Base-by-base conservation (phyloP, 2,113 vertebrate genomes). In the Eurypyga helias region DNA sequence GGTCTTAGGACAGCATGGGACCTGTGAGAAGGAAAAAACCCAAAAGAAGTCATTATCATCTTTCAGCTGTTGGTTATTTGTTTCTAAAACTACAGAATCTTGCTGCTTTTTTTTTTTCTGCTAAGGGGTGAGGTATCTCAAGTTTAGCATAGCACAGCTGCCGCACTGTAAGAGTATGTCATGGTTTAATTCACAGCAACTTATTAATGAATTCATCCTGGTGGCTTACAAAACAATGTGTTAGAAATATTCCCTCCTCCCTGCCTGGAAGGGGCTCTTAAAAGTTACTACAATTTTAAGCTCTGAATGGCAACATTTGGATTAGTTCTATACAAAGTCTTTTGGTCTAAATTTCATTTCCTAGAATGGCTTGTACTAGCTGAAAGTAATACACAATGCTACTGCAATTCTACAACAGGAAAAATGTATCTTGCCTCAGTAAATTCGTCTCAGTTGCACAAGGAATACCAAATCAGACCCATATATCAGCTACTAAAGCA, bases 121-220 rank as follows among this genome's bases (percentile, higher is more conserved):
- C 23, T 28, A 19, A 83, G 10, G 8, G 14, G 5, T 36, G 48
- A 73, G 18, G 10, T 49, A 57, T 46, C 36, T 72, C 43, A 64
- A 36, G 17, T 52, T 93, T 46, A 64, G 13, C 6, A 10, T 9
- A 36, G 15, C 82, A 62, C 7, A 78, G 29, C 13, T 25, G 9
- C 29, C 18, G 25, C 1, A 0, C 12, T 25, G 15, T 28, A 67
- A 67, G 11, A 23, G 17, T 6, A 43, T 4, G n/a, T 33, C 0
- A 1, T 38, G 31, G 51, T 76, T 89, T 77, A 70, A 89, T 43
- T 70, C 57, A 65, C 23, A 54, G n/a, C 8, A 31, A 48, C 11
- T 54, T 64, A 33, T 57, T 81, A 34, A 70, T 14, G 12, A 67
- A 81, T 60, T 60, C 13, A 70, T 48, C 52, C 15, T 33, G 46